A percentile compares a stretch with the other conserved stretches of the same genome.
These are phyloP conservation scores for Scaptomyza reducta DNA, from an alignment of 2,888 invertebrate genomes.

Conservation along the genomic window DNA sequence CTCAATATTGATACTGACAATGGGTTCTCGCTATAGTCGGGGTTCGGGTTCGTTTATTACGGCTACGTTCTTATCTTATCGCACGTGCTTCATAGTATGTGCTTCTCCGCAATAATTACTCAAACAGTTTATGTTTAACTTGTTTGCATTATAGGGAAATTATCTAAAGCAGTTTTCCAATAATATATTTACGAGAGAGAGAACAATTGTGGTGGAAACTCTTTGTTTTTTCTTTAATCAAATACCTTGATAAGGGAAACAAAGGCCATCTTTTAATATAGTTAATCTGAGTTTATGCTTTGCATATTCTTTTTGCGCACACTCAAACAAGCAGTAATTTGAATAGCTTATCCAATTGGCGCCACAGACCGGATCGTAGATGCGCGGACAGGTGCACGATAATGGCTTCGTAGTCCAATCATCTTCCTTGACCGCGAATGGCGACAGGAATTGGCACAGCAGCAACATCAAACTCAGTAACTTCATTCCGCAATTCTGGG, in stretches of 20 bases:
- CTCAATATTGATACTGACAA: conserved; percentile 51
- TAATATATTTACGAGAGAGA: too few relatives aligned
- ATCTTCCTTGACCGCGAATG: neutral
- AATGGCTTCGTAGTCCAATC: fast-evolving
- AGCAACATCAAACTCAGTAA: neutral
- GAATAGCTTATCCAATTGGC: neutral
- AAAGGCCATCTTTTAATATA: neutral
- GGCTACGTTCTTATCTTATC: conserved; percentile 62
- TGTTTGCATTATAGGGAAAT: neutral
- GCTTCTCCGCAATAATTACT: conserved; percentile 1
- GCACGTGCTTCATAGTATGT: conserved; percentile 13
- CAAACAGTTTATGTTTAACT: neutral
- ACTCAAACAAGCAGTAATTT: neutral
- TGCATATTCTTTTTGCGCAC: neutral
- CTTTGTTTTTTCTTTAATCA: too few relatives aligned
- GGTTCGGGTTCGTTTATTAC: conserved; percentile 13
- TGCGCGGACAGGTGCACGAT: neutral
- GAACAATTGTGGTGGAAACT: too few relatives aligned
- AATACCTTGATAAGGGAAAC: too few relatives aligned
- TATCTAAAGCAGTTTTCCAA: too few relatives aligned
- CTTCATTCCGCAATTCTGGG: too few relatives aligned
- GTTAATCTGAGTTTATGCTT: neutral
- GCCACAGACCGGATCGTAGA: neutral
- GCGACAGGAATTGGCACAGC: neutral
- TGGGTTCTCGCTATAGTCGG: conserved; percentile 1